A percentile compares a stretch with the other conserved stretches of the same genome.
phyloP scores from a whole-genome alignment of 2,113 vertebrate species.

The Ursus arctos region DNA sequence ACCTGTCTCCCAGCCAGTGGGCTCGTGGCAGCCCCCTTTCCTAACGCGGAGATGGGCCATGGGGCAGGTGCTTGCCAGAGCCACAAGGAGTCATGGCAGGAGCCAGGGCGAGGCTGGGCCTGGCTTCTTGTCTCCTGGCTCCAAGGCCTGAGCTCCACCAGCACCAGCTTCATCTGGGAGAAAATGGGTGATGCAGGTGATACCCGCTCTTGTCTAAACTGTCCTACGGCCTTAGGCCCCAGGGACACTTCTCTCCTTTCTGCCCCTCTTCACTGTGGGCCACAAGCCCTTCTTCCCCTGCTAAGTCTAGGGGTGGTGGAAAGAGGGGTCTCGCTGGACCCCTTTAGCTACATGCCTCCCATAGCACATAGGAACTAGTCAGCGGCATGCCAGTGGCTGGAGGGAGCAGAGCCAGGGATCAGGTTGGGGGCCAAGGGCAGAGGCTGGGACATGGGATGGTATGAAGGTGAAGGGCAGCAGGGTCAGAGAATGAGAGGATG shows the following conservation, averaged over 20 bases:
- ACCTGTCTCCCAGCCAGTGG: no score
- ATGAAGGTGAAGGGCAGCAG: neutral
- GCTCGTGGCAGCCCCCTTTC: neutral
- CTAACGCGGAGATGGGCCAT: neutral
- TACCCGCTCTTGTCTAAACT: rapidly evolving
- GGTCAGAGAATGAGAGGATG: rapidly evolving
- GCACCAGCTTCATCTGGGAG: rapidly evolving
- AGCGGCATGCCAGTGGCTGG: rapidly evolving
- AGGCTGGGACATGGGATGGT: rapidly evolving
- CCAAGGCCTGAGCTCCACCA: rapidly evolving
- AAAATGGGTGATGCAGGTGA: rapidly evolving
- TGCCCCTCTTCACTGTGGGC: neutral
- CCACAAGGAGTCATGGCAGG: no score
- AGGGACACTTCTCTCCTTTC: neutral
- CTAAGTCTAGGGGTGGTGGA: neutral
- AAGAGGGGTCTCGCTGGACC: neutral
- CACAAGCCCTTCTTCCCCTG: no score
- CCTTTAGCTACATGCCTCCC: no score
- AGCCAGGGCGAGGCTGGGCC: no score
- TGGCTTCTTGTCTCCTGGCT: neutral
- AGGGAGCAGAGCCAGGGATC: neutral
- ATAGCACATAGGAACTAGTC: neutral
- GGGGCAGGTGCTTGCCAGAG: neutral
- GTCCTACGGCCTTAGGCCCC: neutral
- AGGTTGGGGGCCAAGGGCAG: neutral